phyloP scores from a whole-genome alignment of 2,113 vertebrate genomes.

The Ctenodactylus gundi region DNA sequence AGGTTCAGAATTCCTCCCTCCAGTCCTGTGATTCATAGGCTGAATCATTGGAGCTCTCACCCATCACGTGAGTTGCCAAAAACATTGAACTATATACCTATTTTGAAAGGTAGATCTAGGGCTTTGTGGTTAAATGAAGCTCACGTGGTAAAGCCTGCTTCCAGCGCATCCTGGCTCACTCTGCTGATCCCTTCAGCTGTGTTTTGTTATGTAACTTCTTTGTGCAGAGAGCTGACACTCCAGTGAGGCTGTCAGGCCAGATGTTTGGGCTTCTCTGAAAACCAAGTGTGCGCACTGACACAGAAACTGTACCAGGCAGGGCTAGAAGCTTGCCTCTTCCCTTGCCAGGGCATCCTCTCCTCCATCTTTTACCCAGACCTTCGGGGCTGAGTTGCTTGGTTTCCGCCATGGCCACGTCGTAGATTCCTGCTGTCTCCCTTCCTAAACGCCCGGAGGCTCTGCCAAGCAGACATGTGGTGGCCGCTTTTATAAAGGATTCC shows the following conservation, averaged over 20 bases:
- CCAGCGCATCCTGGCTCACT: background rate
- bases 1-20: background rate
- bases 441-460: slow-evolving; percentile 56
- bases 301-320: background rate
- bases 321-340: background rate
- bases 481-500: slow-evolving; percentile 67
- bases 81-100: background rate
- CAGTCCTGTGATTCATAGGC: too few species aligned
- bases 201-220: slow-evolving; percentile 52
- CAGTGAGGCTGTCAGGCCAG: slow-evolving; percentile 7
- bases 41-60: too few species aligned
- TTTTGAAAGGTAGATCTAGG: background rate
- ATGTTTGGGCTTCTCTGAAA: slow-evolving; percentile 47
- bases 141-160: background rate
- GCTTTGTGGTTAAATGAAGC: background rate
- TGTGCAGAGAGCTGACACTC: slow-evolving; percentile 21
- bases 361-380: background rate
- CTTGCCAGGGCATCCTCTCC: background rate
- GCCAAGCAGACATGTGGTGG: slow-evolving; percentile 49
- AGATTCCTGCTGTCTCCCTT: slow-evolving; percentile 47
- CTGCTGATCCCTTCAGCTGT: background rate
- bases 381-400: slow-evolving; percentile 16
- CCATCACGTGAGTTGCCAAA: background rate
- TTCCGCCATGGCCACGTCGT: background rate
- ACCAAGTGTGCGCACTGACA: background rate